Percentiles rank a stretch among this genome's conserved stretches.
These are phyloP conservation scores for Dasypolia templi DNA, from an alignment of 2,888 invertebrate species.

Conservation along the genomic window DNA sequence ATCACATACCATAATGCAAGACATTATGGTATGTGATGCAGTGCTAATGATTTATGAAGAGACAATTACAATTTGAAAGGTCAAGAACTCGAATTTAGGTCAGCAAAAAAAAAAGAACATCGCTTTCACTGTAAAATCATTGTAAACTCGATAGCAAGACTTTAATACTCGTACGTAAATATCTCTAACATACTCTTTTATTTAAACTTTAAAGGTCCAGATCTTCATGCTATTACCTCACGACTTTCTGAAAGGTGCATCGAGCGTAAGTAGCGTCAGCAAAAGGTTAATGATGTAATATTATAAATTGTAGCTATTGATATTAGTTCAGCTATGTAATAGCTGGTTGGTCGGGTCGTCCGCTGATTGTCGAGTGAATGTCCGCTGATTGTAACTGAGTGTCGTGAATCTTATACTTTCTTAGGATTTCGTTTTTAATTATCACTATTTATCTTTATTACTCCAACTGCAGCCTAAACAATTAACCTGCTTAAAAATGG, in stretches of 20 bases:
- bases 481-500: background rate
- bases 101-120: slow-evolving; percentile 4
- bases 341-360: background rate
- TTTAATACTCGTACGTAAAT: slow-evolving; percentile 1
- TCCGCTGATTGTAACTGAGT: too few species aligned
- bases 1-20: too few species aligned
- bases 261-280: slow-evolving; percentile 17
- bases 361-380: slow-evolving; percentile 7
- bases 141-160: slow-evolving; percentile 6
- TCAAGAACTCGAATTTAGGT: slow-evolving; percentile 2
- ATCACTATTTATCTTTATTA: slow-evolving; percentile 3
- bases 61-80: background rate
- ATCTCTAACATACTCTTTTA: slow-evolving; percentile 21
- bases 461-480: background rate
- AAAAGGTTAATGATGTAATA: slow-evolving; percentile 58
- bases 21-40: too few species aligned
- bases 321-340: slow-evolving; percentile 53
- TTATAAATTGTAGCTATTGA: slow-evolving; percentile 43
- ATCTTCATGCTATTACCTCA: slow-evolving; percentile 37
- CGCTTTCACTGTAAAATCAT: background rate
- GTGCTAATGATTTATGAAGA: background rate
- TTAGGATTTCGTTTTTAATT: background rate
- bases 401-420: slow-evolving; percentile 17
- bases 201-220: slow-evolving; percentile 29
- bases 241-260: slow-evolving; percentile 52